phyloP scores from a whole-genome alignment of 1,140 invertebrate species.

The Eubasilissa regina region DNA sequence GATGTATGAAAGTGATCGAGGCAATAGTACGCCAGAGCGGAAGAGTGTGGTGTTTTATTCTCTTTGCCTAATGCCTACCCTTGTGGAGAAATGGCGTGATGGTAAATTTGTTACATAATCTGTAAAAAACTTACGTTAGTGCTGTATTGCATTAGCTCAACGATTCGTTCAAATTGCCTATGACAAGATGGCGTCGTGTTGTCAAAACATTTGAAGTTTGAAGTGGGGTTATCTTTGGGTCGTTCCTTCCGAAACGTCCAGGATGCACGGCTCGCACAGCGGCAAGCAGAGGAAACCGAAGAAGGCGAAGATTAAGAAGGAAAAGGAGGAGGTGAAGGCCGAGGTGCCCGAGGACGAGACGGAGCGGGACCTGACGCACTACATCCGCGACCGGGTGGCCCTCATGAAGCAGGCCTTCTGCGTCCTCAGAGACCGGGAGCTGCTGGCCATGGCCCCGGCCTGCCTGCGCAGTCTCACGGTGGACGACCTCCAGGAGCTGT shows the following conservation, averaged over 20 bases:
- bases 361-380: conserved; percentile 73
- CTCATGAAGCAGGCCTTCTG: conserved; percentile 78
- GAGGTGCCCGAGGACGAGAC: background rate
- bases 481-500: conserved; percentile 76
- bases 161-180: too few relatives aligned
- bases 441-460: conserved; percentile 75
- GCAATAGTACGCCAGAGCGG: too few relatives aligned
- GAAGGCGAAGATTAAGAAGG: conserved; percentile 52
- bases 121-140: too few relatives aligned
- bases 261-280: background rate
- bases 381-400: conserved; percentile 76
- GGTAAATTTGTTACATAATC: too few relatives aligned
- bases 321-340: conserved; percentile 29
- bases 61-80: too few relatives aligned
- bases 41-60: too few relatives aligned
- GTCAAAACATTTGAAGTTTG: background rate
- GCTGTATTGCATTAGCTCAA: too few relatives aligned
- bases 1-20: too few relatives aligned
- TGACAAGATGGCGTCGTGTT: conserved; percentile 1
- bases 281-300: conserved; percentile 23
- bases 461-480: conserved; percentile 73
- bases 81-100: too few relatives aligned
- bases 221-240: background rate
- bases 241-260: background rate
- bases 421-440: conserved; percentile 75